These are phyloP conservation scores for Lasioglossum vierecki DNA, from an alignment of 2,888 invertebrate species.

Conservation along the genomic window DNA sequence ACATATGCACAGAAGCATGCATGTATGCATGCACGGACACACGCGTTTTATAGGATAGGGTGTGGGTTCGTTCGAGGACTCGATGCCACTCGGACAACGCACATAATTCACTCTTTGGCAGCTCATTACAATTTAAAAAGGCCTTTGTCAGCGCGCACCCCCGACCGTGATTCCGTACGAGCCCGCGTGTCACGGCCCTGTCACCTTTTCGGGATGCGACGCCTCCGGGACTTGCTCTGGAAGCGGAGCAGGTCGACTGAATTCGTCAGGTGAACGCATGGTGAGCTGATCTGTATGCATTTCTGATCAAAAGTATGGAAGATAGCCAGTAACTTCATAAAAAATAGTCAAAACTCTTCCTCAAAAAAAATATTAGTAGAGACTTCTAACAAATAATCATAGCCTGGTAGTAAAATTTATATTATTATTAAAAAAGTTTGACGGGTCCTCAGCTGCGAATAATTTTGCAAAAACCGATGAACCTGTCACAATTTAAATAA, in stretches of 20 bases:
- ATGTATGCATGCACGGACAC: conserved; percentile 45
- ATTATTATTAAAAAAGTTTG: too few relatives aligned
- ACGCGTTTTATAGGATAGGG: conserved; percentile 67
- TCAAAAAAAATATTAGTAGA: background rate
- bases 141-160: conserved; percentile 75
- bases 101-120: conserved; percentile 84
- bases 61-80: conserved; percentile 72
- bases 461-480: too few relatives aligned
- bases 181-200: conserved; percentile 52
- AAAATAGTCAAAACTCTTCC: too few relatives aligned
- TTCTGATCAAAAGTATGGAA: background rate
- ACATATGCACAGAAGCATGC: background rate
- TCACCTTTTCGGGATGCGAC: conserved; percentile 38
- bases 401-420: too few relatives aligned
- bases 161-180: conserved; percentile 68
- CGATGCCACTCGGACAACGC: conserved; percentile 81
- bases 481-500: background rate
- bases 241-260: background rate
- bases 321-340: background rate
- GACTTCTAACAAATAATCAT: too few relatives aligned
- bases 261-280: background rate
- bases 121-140: conserved; percentile 84
- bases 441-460: background rate
- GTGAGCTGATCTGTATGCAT: too few relatives aligned
- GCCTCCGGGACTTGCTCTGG: background rate